These are phyloP conservation scores for Gymnobelideus leadbeateri DNA, from an alignment of 2,113 vertebrate genomes.

Conservation along the genomic window DNA sequence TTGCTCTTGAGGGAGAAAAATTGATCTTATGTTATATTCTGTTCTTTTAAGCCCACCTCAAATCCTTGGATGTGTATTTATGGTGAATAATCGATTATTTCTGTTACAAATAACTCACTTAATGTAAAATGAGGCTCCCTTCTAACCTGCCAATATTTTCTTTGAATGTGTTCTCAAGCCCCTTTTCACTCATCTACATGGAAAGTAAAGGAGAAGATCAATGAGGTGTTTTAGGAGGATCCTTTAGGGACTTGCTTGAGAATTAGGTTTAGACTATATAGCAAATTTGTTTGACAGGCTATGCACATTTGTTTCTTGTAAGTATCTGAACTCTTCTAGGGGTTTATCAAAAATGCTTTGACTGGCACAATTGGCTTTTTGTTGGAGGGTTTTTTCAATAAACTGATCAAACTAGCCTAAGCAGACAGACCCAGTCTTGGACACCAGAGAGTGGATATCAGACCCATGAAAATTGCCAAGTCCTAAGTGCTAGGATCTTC, in stretches of 20 bases:
- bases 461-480: neutral
- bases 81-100: slow-evolving; percentile 24
- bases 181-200: neutral
- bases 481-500: neutral
- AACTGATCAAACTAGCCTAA: neutral
- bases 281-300: neutral
- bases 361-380: neutral
- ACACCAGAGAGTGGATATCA: too few relatives aligned
- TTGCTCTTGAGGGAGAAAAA: slow-evolving; percentile 10
- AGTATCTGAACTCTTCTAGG: neutral
- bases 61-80: slow-evolving; percentile 16
- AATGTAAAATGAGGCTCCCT: neutral
- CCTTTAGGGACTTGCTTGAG: neutral
- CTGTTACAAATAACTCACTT: neutral
- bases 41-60: slow-evolving; percentile 21
- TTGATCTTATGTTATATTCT: neutral
- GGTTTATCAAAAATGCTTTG: neutral
- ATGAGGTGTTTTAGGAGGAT: neutral
- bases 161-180: neutral
- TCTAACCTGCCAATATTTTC: neutral
- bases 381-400: neutral
- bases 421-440: accelerated
- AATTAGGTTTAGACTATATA: neutral
- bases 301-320: neutral
- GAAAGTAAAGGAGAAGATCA: neutral